Evolutionary conservation across 2,113 vertebrate species (phyloP), one percentile per base, ranked within the genome.

Genomic region (Nematolebias whitei): DNA sequence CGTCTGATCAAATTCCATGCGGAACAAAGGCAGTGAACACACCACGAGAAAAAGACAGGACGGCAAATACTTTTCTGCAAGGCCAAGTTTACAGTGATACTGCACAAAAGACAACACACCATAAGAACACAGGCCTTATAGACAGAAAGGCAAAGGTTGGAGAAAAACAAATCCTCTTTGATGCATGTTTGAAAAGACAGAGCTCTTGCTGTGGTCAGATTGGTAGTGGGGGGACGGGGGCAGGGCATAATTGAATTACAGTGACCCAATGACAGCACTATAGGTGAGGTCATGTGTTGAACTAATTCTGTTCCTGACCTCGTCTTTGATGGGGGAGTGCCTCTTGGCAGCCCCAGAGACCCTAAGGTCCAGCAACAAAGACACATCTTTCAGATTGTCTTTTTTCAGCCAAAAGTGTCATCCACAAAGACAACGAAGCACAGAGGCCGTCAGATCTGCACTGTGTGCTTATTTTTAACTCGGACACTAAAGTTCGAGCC

Each of bases 291-390:
- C 85, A 87, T 82, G 78, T 84, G 80, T 64, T 80, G 79, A 90
- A 91, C 91, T 91, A 89, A 90, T 89, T 85, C 78, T 41, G 79
- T 87, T 82, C 86, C 74, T 84, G 87, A 91, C 83, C 86, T 52
- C 3, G 20, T 78, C 84, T 82, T 61, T 53, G 54, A 45, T 56
- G 41, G 78, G 63, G 59, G 66, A 65, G 20, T 35, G 55, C 64
- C 63, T 67, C 79, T 66, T 52, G 32, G 61, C 69, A 23, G 68
- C 57, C 65, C 74, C 68, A 0, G 7, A 50, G 66, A 72, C 48
- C 82, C 56, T 47, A 70, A 71, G 66, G 79, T 41, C 24, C 51
- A 22, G 71, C 19, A 19, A 65, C 54, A 20, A 74, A 66, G 75
- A 82, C 73, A 68, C 51, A 69, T 87, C 75, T 80, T 63, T 62